These are phyloP conservation scores for Peromyscus melanophrys DNA, from an alignment of 2,797 vertebrate genomes.

Conservation along the genomic window DNA sequence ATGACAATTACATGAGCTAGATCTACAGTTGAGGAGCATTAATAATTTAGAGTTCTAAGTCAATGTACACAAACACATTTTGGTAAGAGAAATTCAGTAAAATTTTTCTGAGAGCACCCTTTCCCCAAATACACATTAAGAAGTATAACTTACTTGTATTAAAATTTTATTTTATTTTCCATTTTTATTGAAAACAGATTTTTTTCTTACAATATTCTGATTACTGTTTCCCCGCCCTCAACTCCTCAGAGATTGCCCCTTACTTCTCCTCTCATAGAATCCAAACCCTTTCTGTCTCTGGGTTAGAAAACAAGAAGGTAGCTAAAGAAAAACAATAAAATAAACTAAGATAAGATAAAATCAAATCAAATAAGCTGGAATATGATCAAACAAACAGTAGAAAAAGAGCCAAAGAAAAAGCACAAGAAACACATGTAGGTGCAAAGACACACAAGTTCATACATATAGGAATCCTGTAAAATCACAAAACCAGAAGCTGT, in stretches of 20 bases:
- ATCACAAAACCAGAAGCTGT: not conserved
- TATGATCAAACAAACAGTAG: not conserved
- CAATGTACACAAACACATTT: not conserved
- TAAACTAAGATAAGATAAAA: not conserved
- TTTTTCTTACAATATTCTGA: not conserved
- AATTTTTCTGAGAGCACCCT: slow-evolving; percentile 8
- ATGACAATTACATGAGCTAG: not conserved
- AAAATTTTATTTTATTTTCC: not conserved
- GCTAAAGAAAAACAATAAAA: not conserved
- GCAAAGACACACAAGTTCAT: not conserved
- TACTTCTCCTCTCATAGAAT: not conserved
- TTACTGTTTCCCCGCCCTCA: not conserved
- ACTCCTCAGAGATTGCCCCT: not conserved
- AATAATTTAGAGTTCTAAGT: slow-evolving; percentile 60
- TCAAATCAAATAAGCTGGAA: not conserved
- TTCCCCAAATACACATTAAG: not conserved
- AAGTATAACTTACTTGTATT: not conserved
- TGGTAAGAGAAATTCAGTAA: slow-evolving; percentile 8
- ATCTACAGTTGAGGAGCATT: not conserved
- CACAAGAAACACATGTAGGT: not conserved
- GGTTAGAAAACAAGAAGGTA: not conserved
- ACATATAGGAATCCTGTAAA: not conserved
- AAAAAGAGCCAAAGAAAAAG: not conserved
- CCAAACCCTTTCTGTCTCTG: not conserved
- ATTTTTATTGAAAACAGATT: not conserved